Percentiles rank a stretch among this genome's conserved stretches.
phyloP scores from a whole-genome alignment of 2,797 vertebrate species.

The Melanotaenia pygmaea region DNA sequence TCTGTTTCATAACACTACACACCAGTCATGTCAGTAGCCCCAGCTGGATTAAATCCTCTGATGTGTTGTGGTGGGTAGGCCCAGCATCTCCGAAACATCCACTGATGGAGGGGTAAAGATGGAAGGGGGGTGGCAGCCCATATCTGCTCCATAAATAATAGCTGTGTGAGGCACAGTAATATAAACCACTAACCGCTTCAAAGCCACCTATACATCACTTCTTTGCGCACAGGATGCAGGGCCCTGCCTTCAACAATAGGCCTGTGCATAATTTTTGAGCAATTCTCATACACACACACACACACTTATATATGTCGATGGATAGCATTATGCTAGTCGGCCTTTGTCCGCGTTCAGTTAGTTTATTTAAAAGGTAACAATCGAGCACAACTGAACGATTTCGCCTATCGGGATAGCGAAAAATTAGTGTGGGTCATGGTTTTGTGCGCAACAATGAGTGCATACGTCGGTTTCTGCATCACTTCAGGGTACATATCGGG shows the following conservation, averaged over 20 bases:
- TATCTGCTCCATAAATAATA: constrained; percentile 53
- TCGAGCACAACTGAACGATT: constrained; percentile 18
- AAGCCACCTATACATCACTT: constrained; percentile 49
- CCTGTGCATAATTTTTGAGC: constrained; percentile 60
- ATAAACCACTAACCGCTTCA: constrained; percentile 29
- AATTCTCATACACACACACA: constrained; percentile 38
- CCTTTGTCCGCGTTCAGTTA: constrained; percentile 64
- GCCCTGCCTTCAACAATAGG: constrained; percentile 73
- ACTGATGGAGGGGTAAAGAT: constrained; percentile 36
- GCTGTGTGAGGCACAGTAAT: constrained; percentile 27
- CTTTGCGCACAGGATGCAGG: constrained; percentile 67
- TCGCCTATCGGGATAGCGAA: constrained; percentile 16
- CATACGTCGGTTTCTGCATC: constrained; percentile 43
- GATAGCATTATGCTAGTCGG: constrained; percentile 74
- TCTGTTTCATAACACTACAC: constrained; percentile 74
- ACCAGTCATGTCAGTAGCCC: constrained; percentile 51
- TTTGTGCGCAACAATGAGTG: constrained; percentile 63
- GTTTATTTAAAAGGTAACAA: constrained; percentile 27
- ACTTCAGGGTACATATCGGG: constrained; percentile 50
- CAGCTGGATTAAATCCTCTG: constrained; percentile 65
- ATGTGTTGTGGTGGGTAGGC: constrained; percentile 54
- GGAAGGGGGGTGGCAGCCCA: constrained; percentile 19
- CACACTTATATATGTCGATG: constrained; percentile 38
- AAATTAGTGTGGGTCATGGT: not conserved
- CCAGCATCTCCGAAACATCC: constrained; percentile 45